Evolutionary conservation across 2,113 vertebrate genomes (phyloP).

Genomic region (Haplochromis vanheusdeni): DNA sequence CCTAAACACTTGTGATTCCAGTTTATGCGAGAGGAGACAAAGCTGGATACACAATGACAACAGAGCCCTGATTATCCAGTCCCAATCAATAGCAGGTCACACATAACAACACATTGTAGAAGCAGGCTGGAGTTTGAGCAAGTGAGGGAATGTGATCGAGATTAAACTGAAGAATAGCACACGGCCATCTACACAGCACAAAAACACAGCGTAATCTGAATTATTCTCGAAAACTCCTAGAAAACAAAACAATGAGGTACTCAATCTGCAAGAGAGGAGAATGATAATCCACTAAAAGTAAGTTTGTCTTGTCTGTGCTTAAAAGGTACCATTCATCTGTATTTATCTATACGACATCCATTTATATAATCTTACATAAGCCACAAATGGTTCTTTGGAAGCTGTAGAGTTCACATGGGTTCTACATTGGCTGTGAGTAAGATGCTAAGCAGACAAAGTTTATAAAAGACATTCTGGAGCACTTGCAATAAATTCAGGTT

Average conservation of each 20-base stretch:
- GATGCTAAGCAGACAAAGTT: constrained; percentile 39
- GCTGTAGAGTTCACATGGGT: constrained; percentile 27
- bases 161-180: not conserved
- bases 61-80: constrained; percentile 31
- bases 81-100: constrained; percentile 54
- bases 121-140: constrained; percentile 6
- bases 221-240: not conserved
- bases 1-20: not conserved
- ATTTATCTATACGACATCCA: constrained; percentile 38
- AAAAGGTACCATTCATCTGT: constrained; percentile 28
- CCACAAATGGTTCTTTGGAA: constrained; percentile 6
- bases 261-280: not conserved
- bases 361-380: constrained; percentile 58
- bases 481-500: constrained; percentile 20
- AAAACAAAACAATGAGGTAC: not conserved
- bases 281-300: not conserved
- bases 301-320: not conserved
- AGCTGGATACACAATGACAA: constrained; percentile 8
- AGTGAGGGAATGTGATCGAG: not conserved
- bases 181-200: not conserved
- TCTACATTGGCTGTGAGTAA: not conserved
- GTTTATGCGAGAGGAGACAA: not conserved
- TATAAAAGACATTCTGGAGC: constrained; percentile 26
- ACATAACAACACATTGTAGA: constrained; percentile 39
- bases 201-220: not conserved